Percentiles rank a stretch among this genome's conserved stretches.
Conservation (phyloP, 2,113 vertebrate species). For the Ammospiza caudacuta region DNA sequence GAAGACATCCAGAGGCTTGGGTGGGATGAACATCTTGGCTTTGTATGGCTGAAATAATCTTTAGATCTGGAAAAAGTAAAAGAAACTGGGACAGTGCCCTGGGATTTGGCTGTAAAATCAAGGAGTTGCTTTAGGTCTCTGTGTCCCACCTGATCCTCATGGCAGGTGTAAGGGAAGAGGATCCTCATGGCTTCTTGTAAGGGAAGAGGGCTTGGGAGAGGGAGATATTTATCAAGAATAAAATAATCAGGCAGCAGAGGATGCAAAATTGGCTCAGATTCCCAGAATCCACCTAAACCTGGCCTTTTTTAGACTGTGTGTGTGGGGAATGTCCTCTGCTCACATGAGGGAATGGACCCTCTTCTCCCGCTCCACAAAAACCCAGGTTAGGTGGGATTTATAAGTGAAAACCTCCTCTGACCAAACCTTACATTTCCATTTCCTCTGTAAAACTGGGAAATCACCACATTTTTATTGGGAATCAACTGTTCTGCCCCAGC, state of each 20-base stretch:
- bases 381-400: not conserved
- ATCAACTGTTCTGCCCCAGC: not conserved
- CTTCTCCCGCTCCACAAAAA: not conserved
- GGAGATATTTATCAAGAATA: not conserved
- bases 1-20: not conserved
- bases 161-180: not conserved
- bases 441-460: not conserved
- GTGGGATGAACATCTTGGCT: fast-evolving
- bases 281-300: not conserved
- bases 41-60: not conserved
- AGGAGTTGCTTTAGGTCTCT: not conserved
- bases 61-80: not conserved
- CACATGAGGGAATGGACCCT: fast-evolving
- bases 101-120: not conserved
- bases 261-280: not conserved
- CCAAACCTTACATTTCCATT: not conserved
- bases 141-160: not conserved
- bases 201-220: not conserved
- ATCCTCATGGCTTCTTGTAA: not conserved
- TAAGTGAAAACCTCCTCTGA: not conserved
- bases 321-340: not conserved
- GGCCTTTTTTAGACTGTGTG: not conserved
- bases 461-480: not conserved
- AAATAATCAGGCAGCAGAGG: not conserved
- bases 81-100: not conserved